Evolutionary conservation across 2,888 invertebrate genomes (phyloP), one percentile per base, ranked within the genome.

Genomic region (Agonopterix alstromeriana): DNA sequence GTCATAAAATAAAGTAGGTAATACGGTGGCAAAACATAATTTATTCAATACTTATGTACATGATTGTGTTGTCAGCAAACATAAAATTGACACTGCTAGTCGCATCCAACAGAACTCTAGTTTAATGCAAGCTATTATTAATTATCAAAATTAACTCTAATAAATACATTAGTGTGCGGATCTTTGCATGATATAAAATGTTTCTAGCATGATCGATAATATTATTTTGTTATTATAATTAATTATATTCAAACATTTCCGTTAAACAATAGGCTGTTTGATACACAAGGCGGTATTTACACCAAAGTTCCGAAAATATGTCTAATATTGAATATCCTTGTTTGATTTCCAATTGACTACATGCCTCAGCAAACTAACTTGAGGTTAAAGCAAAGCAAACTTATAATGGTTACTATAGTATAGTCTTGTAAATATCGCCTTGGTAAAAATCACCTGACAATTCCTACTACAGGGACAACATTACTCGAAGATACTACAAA

Each of bases 41-140:
- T 85, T 85, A 85, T 78, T 77, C 48, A 68, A 70, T 72, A 74
- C 59, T 70, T 83, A 84, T 82, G 71, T 85, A 86, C 86, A 86
- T 80, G 70, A 67, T 74, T 73, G 64, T 76, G 73, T 73, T 69
- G 60, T 63, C 63, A 76, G 75, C 77, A 63, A 65, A 69, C 70
- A 73, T 60, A 74, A 77, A 76, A 74, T 73, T 67, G 64, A 74
- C 71, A 70, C 67, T 65, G 77, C 71, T 69, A 36, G n/a, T 42
- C 8, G 48, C 47, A 27, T 65, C 70, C 74, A 77, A 77, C 70
- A 76, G 27, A 76, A 73, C 80, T 77, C 80, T 74, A 74, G 65
- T 59, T 56, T 11, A n/a, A 42, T 11, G 11, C 10, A 42, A 42
- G 12, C 42, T 12, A 10, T 12, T 11, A 10, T 10, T 38, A 10